A percentile compares a stretch with the other conserved stretches of the same genome.
These are phyloP conservation scores for Forbesichthys agassizii DNA, from an alignment of 2,113 vertebrate species.

Conservation along the genomic window DNA sequence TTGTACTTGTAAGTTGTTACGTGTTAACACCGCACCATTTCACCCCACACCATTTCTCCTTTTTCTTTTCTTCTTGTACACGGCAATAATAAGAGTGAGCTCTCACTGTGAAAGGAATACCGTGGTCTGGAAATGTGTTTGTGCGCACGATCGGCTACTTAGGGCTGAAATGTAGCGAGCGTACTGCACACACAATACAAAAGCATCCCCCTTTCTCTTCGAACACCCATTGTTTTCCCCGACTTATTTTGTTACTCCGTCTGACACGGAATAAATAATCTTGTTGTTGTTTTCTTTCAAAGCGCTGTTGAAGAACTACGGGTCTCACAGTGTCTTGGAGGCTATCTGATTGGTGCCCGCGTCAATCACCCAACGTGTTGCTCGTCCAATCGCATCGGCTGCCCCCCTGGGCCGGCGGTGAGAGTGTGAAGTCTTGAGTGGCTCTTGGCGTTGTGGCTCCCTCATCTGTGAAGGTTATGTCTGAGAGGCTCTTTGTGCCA, in stretches of 20 bases:
- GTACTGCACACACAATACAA: constrained; percentile 18
- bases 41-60: constrained; percentile 38
- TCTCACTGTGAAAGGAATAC: constrained; percentile 59
- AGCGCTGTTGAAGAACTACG: constrained; percentile 32
- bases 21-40: constrained; percentile 21
- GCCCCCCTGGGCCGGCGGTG: constrained; percentile 14
- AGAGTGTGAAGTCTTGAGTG: constrained; percentile 60
- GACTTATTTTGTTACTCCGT: constrained; percentile 28
- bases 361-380: constrained; percentile 22
- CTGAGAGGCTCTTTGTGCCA: constrained; percentile 54
- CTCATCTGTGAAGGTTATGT: constrained; percentile 72
- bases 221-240: constrained; percentile 8
- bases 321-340: constrained; percentile 35
- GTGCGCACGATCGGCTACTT: constrained; percentile 39
- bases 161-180: constrained; percentile 26
- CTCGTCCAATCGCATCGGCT: not conserved
- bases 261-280: constrained; percentile 45
- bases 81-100: constrained; percentile 43
- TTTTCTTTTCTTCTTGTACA: constrained; percentile 23
- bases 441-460: constrained; percentile 53
- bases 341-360: constrained; percentile 48
- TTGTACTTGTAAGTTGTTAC: constrained; percentile 50
- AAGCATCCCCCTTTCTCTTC: constrained; percentile 3
- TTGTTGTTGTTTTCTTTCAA: constrained; percentile 47
- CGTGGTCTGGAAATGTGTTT: constrained; percentile 31